phyloP scores from a whole-genome alignment of 2,888 invertebrate species.

The Zaprionus obscuricornis region DNA sequence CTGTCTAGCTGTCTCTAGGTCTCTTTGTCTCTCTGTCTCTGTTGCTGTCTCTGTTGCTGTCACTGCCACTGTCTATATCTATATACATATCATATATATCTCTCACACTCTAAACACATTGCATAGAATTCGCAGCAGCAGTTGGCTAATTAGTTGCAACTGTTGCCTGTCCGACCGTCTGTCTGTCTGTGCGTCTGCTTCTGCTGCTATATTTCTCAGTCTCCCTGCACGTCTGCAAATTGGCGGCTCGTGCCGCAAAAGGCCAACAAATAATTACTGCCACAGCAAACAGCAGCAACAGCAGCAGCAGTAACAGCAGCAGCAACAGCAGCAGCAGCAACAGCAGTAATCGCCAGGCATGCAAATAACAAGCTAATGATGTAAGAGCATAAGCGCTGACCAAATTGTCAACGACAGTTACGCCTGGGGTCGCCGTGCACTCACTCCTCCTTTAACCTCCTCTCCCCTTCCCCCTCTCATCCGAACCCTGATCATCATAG shows the following conservation, averaged over 20 bases:
- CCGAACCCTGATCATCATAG: no score
- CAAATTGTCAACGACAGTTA: slow-evolving; percentile 72
- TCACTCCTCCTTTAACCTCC: neutral
- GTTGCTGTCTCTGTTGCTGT: no score
- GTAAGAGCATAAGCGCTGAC: slow-evolving; percentile 70
- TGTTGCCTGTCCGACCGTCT: slow-evolving; percentile 51
- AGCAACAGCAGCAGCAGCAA: slow-evolving; percentile 9
- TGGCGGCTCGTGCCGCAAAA: slow-evolving; percentile 69
- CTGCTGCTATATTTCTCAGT: neutral
- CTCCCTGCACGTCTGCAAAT: slow-evolving; percentile 38
- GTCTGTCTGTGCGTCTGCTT: slow-evolving; percentile 2
- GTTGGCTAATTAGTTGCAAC: slow-evolving; percentile 77
- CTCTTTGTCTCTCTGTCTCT: no score
- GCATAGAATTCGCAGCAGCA: slow-evolving; percentile 62
- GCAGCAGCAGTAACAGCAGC: no score
- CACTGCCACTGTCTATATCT: no score
- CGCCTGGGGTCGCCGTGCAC: no score
- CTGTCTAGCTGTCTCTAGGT: no score
- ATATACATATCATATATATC: no score
- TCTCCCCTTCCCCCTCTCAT: neutral
- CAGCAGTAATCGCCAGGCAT: slow-evolving; percentile 38
- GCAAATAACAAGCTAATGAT: slow-evolving; percentile 77
- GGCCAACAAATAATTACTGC: slow-evolving; percentile 46
- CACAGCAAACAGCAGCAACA: slow-evolving; percentile 11
- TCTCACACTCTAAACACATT: slow-evolving; percentile 20